Percentiles rank a stretch among this genome's conserved stretches.
These are phyloP conservation scores for Beroe forskalii DNA, from an alignment of 37 sponge, comb jelly and placozoan genomes.

Conservation along the genomic window DNA sequence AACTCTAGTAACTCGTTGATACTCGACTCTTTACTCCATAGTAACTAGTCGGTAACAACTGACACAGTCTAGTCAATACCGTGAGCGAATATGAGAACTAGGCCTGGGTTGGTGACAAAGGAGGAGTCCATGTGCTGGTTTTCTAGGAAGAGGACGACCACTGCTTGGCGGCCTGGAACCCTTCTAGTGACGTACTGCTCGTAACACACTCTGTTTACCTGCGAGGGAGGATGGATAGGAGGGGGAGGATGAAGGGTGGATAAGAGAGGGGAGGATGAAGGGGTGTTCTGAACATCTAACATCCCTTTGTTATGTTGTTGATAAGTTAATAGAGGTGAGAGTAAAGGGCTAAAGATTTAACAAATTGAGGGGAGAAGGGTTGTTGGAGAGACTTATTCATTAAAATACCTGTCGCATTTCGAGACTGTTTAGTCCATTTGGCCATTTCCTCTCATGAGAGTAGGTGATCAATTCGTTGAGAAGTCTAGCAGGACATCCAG, in stretches of 20 bases:
- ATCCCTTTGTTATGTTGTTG: no score
- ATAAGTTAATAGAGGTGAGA: no score
- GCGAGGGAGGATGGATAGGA: constrained; percentile 18
- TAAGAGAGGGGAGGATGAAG: not conserved
- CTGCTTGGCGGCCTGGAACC: constrained; percentile 93
- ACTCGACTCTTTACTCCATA: no score
- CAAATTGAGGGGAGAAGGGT: no score
- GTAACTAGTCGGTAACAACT: no score
- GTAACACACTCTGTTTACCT: constrained; percentile 83
- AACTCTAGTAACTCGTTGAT: no score
- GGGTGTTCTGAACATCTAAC: no score
- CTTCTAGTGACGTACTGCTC: constrained; percentile 89
- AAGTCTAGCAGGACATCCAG: constrained; percentile 85
- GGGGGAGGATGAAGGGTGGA: not conserved
- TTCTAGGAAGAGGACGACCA: constrained; percentile 91
- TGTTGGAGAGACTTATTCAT: no score
- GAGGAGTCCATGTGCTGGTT: constrained; percentile 95
- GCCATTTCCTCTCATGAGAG: constrained; percentile 94
- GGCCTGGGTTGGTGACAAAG: constrained; percentile 77
- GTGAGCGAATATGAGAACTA: constrained; percentile 97
- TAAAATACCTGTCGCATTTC: constrained; percentile 83
- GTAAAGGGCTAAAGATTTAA: no score
- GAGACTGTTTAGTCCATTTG: constrained; percentile 85
- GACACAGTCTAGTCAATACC: constrained; percentile 97
- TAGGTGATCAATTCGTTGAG: constrained; percentile 84